A percentile compares a stretch with the other conserved stretches of the same genome.
Evolutionary conservation across 92 coral and sea anemone species (phyloP).

Genomic region (Palythoa grandiflora): DNA sequence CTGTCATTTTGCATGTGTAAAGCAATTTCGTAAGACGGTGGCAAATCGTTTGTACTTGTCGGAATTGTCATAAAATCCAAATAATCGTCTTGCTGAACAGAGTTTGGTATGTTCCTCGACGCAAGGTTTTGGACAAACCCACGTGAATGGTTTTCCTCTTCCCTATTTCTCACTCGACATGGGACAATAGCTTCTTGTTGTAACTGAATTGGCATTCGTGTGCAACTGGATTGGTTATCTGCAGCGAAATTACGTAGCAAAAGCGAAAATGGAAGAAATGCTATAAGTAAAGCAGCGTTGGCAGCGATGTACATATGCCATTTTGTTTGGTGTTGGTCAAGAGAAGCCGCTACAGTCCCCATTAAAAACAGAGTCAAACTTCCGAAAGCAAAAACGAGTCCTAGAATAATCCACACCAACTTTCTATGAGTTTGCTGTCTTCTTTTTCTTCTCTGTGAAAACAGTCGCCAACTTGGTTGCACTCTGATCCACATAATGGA

Average conservation of each 20-base stretch:
- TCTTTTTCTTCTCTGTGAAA: conserved; percentile 14
- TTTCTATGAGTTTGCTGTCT: neutral
- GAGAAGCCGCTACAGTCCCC: conserved; percentile 11
- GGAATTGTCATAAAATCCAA: neutral
- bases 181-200: neutral
- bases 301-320: conserved; percentile 26
- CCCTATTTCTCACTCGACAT: neutral
- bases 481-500: neutral
- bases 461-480: neutral
- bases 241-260: neutral
- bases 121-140: neutral
- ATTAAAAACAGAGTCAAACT: conserved; percentile 4
- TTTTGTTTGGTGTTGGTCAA: neutral
- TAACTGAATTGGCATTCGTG: neutral
- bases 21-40: conserved; percentile 13
- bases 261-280: neutral
- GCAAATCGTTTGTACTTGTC: neutral
- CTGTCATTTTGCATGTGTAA: neutral
- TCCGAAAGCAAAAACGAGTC: neutral
- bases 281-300: neutral
- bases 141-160: neutral
- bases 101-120: neutral
- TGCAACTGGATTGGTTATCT: neutral
- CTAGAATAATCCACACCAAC: neutral
- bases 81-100: neutral